Evolutionary conservation across 2,888 invertebrate species (phyloP).

Genomic region (Drosophila formosana): DNA sequence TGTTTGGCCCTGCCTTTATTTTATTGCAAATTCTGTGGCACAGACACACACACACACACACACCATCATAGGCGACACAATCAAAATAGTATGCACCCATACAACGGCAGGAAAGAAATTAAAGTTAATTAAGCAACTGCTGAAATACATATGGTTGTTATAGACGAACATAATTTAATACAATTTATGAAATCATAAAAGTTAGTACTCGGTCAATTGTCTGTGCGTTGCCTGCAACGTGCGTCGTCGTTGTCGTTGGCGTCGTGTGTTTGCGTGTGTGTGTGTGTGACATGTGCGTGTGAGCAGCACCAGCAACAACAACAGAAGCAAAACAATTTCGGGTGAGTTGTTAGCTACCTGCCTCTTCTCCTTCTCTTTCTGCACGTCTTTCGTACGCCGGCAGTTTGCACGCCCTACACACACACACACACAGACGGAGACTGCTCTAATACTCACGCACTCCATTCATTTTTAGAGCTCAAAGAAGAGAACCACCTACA

Average conservation of each 20-base stretch:
- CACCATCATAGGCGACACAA: conserved; percentile 36
- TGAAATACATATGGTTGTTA: conserved; percentile 42
- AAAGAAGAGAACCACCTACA: conserved; percentile 42
- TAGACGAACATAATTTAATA: conserved; percentile 55
- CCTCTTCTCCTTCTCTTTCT: conserved; percentile 35
- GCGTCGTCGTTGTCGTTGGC: conserved; percentile 30
- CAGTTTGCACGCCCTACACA: conserved; percentile 54
- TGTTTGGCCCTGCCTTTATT: conserved; percentile 45
- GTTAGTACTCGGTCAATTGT: conserved; percentile 38
- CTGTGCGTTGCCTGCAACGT: conserved; percentile 37
- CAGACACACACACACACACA: conserved; percentile 33
- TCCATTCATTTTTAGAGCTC: conserved; percentile 51
- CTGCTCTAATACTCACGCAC: conserved; percentile 37
- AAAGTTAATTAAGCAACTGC: conserved; percentile 74
- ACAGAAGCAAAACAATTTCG: conserved; percentile 60
- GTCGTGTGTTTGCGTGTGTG: conserved; percentile 25
- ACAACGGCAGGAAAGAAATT: conserved; percentile 69
- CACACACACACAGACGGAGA: conserved; percentile 3
- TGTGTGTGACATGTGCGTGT: conserved; percentile 70
- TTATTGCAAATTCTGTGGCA: conserved; percentile 71
- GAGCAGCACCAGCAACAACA: conserved; percentile 48
- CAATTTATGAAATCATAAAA: conserved; percentile 70
- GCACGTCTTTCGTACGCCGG: conserved; percentile 47
- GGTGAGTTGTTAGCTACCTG: conserved; percentile 73
- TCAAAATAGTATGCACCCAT: conserved; percentile 68